A percentile compares a stretch with the other conserved stretches of the same genome.
Evolutionary conservation across 2,888 invertebrate species (phyloP).

Genomic region (Brenthis daphne): DNA sequence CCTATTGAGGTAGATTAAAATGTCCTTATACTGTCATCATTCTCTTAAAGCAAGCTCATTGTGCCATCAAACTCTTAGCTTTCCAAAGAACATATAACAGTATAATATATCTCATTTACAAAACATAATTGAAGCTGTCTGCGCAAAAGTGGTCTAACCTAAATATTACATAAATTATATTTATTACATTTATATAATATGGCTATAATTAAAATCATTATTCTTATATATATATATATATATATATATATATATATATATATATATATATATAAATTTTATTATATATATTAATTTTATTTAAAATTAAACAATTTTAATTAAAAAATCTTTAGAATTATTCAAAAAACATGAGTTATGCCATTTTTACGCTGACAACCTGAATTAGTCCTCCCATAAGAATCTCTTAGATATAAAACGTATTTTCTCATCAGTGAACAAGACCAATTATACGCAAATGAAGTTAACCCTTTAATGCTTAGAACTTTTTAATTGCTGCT

Average conservation of each 20-base stretch:
- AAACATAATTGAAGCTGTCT: conserved; percentile 14
- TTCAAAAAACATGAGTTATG: not conserved
- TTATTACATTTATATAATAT: too few species aligned
- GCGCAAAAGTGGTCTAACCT: conserved; percentile 1
- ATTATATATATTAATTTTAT: too few species aligned
- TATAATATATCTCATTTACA: conserved; percentile 13
- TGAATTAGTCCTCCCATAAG: conserved; percentile 17
- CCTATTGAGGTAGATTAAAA: too few species aligned
- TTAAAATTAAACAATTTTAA: too few species aligned
- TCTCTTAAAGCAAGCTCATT: conserved; percentile 5
- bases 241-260: too few species aligned
- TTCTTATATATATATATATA: too few species aligned
- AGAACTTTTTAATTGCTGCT: conserved; percentile 80
- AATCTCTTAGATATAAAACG: conserved; percentile 32
- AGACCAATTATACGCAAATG: conserved; percentile 71
- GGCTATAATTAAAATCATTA: too few species aligned
- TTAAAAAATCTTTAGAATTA: too few species aligned
- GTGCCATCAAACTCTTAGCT: conserved; percentile 10
- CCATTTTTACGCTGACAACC: conserved; percentile 2
- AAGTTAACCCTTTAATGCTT: conserved; percentile 72
- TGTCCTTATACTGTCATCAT: conserved; percentile 6
- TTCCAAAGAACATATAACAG: conserved; percentile 6
- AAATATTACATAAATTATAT: not conserved
- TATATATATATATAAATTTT: too few species aligned
- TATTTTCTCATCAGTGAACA: conserved; percentile 41